phyloP scores from a whole-genome alignment of 2,797 vertebrate species.

The Aythya fuligula region DNA sequence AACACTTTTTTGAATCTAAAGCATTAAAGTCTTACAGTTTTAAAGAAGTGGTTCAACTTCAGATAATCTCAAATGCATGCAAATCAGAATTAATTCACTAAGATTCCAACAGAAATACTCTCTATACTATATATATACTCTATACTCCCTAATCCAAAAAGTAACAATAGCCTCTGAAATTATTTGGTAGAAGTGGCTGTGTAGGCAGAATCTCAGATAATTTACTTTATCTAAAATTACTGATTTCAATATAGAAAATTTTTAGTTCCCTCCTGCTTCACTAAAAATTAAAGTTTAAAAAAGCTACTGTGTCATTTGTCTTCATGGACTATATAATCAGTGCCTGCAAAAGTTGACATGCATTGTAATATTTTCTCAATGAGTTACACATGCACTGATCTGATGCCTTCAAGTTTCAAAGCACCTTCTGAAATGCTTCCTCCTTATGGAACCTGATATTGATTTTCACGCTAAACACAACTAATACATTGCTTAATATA shows the following conservation, averaged over 20 bases:
- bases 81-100: not conserved
- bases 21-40: not conserved
- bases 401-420: slow-evolving; percentile 39
- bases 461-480: slow-evolving; percentile 61
- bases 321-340: not conserved
- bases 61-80: not conserved
- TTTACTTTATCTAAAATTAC: not conserved
- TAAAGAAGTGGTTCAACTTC: not conserved
- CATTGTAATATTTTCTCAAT: slow-evolving; percentile 16
- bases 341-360: slow-evolving; percentile 3
- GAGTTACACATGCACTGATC: not conserved
- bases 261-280: not conserved
- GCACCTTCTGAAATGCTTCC: slow-evolving; percentile 14
- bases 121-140: not conserved
- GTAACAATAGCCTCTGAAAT: not conserved
- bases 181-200: not conserved
- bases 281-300: not conserved
- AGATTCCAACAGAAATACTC: not conserved
- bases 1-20: not conserved
- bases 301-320: not conserved
- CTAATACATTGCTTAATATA: slow-evolving; percentile 47
- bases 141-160: not conserved
- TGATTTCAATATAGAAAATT: not conserved
- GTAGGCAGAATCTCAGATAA: not conserved
- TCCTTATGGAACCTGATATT: slow-evolving; percentile 29